Percentiles rank a stretch among this genome's conserved stretches.
Evolutionary conservation across 2,797 vertebrate species (phyloP).

Genomic region (Diceros bicornis): DNA sequence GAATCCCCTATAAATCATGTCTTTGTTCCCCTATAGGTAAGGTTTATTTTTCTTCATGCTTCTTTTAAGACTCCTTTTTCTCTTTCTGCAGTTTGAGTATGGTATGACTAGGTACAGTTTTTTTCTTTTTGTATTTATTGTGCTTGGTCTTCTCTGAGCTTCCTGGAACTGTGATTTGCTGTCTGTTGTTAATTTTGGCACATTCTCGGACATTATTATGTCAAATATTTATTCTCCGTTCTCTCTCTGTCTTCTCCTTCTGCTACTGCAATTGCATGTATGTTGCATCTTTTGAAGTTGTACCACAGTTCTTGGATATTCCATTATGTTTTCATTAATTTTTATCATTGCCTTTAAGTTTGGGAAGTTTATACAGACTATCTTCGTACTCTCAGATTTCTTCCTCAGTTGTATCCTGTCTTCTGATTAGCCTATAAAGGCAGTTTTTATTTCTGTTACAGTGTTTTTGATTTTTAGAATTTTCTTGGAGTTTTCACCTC

Average conservation of each 20-base stretch:
- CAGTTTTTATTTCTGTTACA: background rate
- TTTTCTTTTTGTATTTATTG: background rate
- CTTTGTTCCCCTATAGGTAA: background rate
- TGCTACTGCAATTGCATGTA: background rate
- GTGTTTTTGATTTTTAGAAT: background rate
- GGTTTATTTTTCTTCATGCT: background rate
- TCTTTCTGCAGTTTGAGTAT: background rate
- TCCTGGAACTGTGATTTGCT: background rate
- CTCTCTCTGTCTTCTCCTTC: background rate
- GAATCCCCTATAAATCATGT: background rate
- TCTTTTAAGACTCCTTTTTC: background rate
- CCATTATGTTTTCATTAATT: background rate
- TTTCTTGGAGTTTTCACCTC: background rate
- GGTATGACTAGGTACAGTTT: background rate
- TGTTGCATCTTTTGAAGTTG: background rate
- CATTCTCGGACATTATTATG: background rate
- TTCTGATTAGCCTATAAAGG: background rate
- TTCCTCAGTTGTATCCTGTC: background rate
- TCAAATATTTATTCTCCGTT: background rate
- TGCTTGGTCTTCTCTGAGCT: background rate
- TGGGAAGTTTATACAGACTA: background rate
- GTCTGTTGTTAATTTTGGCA: background rate
- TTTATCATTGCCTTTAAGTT: background rate
- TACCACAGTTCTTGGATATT: background rate
- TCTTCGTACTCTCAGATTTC: background rate